Base-by-base conservation (phyloP, 2,113 vertebrate genomes). In the Morone saxatilis region DNA sequence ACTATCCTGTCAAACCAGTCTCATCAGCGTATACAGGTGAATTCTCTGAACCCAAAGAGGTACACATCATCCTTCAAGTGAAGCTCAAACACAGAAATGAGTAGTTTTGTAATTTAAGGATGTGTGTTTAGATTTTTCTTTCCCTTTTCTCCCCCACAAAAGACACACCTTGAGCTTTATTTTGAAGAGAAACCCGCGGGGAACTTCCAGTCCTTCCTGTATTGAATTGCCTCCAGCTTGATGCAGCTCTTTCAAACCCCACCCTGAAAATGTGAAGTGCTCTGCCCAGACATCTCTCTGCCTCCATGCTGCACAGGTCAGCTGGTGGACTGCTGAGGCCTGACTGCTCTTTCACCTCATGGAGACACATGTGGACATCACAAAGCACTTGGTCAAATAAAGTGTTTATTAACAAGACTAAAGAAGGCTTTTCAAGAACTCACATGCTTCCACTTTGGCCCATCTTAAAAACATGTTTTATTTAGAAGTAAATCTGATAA, bases 191-290 rank as follows among this genome's bases (percentile, higher is more conserved):
- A 38, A 11, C 11, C 8, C 7, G 0, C 2, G 31, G 6, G 4
- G 5, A 43, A 54, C 53, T 54, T 76, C 76, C 41, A 17, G 31
- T 56, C 0, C 4, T 8, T 5, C 8, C 36, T 48, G 0, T 4
- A 1, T 36, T n/a, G 0, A 4, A 45, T 6, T 71, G 1, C 12
- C 11, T 75, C 13, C 2, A 74, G 1, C 76, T 91, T 88, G 77
- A 86, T 17, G 57, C 47, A 22, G 57, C 47, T 71, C 7, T 63
- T 76, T 69, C 56, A 84, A 92, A 88, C 90, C 93, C 91, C 92
- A 93, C 93, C 91, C 93, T 93, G 86, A 81, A 87, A 88, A 80
- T 56, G 74, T 69, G 86, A 62, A 56, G 83, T 48, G 84, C 41
- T 80, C n/a, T 88, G 86, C 50, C 85, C 84, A 85, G 89, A 88